Percentiles rank a stretch among this genome's conserved stretches.
These are phyloP conservation scores for Lithophane socia DNA, from an alignment of 2,888 invertebrate species.

Conservation along the genomic window DNA sequence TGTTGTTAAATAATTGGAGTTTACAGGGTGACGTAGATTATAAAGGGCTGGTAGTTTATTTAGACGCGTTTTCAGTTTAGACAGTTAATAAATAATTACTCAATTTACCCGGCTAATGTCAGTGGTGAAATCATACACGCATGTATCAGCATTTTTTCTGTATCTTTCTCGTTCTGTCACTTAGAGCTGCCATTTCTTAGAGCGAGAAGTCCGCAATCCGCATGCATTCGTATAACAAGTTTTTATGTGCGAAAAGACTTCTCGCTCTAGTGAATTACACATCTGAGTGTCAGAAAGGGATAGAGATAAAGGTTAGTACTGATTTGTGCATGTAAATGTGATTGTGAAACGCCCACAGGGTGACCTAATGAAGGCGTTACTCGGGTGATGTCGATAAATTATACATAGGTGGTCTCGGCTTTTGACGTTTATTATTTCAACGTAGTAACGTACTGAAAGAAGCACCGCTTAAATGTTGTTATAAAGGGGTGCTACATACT, in stretches of 20 bases:
- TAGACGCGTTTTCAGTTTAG: slow-evolving; percentile 45
- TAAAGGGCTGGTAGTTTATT: slow-evolving; percentile 62
- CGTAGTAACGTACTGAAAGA: slow-evolving; percentile 73
- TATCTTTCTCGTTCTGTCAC: not conserved
- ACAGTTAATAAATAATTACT: slow-evolving; percentile 7
- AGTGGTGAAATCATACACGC: not conserved
- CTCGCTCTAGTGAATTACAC: not conserved
- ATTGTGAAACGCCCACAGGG: not conserved
- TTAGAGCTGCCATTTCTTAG: not conserved
- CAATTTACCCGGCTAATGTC: slow-evolving; percentile 1
- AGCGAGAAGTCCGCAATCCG: not conserved
- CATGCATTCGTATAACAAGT: not conserved
- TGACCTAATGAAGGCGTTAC: not conserved
- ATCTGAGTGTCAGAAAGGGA: not conserved
- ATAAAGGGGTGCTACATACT: slow-evolving; percentile 30
- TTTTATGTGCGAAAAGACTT: too few relatives aligned
- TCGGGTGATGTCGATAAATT: slow-evolving; percentile 21
- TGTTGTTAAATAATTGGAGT: slow-evolving; percentile 69
- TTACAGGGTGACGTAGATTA: slow-evolving; percentile 80
- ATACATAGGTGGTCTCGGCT: slow-evolving; percentile 6
- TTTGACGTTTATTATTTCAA: slow-evolving; percentile 37
- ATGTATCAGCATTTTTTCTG: not conserved
- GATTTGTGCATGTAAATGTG: not conserved
- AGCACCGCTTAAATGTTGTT: slow-evolving; percentile 73
- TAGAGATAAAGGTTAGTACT: not conserved